Evolutionary conservation across 2,888 invertebrate genomes (phyloP).

Genomic region (Steinernema scapterisci): DNA sequence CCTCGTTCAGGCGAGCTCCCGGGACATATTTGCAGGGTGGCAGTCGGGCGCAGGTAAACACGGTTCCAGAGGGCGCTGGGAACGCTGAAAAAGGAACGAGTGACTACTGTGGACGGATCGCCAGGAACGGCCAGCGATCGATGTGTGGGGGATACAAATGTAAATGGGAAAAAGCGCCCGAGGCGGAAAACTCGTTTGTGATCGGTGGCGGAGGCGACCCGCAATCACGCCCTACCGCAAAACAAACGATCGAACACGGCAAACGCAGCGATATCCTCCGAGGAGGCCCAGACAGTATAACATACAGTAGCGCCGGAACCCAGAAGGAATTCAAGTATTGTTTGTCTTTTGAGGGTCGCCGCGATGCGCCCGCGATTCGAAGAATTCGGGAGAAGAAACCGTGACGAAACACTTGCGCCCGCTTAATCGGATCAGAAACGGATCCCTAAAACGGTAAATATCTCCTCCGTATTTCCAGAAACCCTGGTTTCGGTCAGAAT

Average conservation of each 20-base stretch:
- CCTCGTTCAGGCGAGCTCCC: neutral
- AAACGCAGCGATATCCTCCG: neutral
- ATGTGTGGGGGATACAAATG: slow-evolving; percentile 8
- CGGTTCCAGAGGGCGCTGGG: neutral
- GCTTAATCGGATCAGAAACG: neutral
- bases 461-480: neutral
- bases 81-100: neutral
- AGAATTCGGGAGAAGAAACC: neutral
- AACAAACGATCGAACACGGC: slow-evolving; percentile 1
- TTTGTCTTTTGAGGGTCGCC: neutral
- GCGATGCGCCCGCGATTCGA: neutral
- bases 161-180: slow-evolving; percentile 15
- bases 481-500: neutral
- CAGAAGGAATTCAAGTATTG: neutral
- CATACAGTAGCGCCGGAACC: neutral
- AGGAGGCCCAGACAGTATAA: neutral
- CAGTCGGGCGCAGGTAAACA: neutral
- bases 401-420: neutral
- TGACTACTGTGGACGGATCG: slow-evolving; percentile 8
- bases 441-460: neutral
- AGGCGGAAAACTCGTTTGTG: slow-evolving; percentile 22
- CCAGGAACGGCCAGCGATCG: slow-evolving; percentile 3
- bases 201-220: neutral
- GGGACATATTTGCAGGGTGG: neutral
- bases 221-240: slow-evolving; percentile 2